Conservation (phyloP, 2,113 vertebrate species). For the Kryptolebias marmoratus region DNA sequence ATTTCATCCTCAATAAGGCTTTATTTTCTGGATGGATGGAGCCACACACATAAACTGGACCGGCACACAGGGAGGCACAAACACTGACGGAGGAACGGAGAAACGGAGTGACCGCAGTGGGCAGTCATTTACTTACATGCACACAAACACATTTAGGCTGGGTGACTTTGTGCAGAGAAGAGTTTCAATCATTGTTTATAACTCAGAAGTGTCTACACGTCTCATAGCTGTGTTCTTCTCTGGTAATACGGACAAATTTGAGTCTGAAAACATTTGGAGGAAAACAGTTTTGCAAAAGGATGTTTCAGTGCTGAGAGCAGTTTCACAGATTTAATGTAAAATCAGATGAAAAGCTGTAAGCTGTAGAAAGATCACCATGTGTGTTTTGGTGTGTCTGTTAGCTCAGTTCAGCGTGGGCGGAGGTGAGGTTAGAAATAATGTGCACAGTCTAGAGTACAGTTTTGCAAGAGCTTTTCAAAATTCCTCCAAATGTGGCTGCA, state of each 20-base stretch:
- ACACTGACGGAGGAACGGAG: neutral
- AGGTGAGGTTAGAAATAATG: no score
- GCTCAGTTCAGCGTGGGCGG: no score
- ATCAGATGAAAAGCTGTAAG: no score
- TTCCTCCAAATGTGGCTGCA: no score
- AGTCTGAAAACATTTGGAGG: neutral
- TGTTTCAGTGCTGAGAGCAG: neutral
- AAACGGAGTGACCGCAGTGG: neutral
- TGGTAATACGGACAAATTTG: neutral
- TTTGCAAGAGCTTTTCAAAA: no score
- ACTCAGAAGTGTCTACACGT: slow-evolving; percentile 14
- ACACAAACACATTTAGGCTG: slow-evolving; percentile 24
- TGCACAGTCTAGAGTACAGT: no score
- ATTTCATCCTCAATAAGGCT: slow-evolving; percentile 85
- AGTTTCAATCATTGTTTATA: slow-evolving; percentile 31
- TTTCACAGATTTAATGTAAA: no score
- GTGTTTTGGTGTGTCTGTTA: no score
- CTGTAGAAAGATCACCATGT: no score
- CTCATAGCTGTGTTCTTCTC: neutral
- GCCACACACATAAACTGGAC: slow-evolving; percentile 33
- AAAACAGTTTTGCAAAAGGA: neutral
- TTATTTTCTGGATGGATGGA: slow-evolving; percentile 81
- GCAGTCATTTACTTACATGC: slow-evolving; percentile 12
- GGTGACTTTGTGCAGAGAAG: slow-evolving; percentile 42
- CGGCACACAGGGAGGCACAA: slow-evolving; percentile 16